Percentiles rank a stretch among this genome's conserved stretches.
Evolutionary conservation across 2,888 invertebrate species (phyloP).

Genomic region (Calliphora vomitoria): DNA sequence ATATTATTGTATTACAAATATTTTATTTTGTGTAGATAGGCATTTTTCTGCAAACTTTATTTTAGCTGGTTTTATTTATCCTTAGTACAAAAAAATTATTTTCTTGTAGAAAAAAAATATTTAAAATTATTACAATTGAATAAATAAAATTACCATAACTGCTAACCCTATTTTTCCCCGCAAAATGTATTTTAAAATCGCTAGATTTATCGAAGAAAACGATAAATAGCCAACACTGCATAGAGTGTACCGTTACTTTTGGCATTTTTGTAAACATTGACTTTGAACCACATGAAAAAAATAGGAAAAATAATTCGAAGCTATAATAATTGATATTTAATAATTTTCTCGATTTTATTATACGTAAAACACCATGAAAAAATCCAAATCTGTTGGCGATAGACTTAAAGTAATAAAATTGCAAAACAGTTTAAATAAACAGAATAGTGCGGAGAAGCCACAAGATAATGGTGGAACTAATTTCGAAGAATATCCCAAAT

Average conservation of each 20-base stretch:
- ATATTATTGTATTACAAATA: no score
- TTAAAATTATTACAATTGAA: no score
- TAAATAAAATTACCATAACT: no score
- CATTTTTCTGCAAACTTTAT: no score
- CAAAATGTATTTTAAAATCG: no score
- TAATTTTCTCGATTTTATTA: not conserved
- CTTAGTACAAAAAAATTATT: no score
- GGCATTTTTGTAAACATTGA: not conserved
- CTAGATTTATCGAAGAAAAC: no score
- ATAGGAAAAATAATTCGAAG: not conserved
- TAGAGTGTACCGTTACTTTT: not conserved
- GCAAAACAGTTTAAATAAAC: not conserved
- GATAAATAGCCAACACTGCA: no score
- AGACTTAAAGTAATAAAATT: conserved; percentile 5
- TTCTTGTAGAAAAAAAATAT: no score
- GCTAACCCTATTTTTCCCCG: no score
- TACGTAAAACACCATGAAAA: not conserved
- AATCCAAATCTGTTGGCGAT: conserved; percentile 5
- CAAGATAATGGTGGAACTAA: not conserved
- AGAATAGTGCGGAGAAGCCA: not conserved
- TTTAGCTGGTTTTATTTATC: no score
- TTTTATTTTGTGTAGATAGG: no score
- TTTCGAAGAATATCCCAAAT: conserved; percentile 46
- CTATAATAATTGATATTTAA: not conserved
- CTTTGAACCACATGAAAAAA: not conserved